Conservation (phyloP, 2,113 vertebrate genomes). For the Candoia aspera region DNA sequence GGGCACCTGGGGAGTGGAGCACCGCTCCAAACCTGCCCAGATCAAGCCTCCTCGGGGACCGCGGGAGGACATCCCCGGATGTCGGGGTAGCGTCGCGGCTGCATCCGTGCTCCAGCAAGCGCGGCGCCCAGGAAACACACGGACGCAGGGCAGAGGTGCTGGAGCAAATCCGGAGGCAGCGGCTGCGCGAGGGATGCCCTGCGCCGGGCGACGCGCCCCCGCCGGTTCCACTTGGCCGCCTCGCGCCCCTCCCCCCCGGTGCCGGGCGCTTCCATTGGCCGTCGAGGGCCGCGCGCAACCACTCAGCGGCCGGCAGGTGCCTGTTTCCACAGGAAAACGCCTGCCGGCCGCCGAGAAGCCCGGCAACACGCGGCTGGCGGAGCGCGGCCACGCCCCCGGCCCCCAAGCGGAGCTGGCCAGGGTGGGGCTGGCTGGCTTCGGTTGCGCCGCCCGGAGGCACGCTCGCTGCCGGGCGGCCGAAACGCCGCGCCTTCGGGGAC, state of each 20-base stretch:
- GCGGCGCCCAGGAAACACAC: too few relatives aligned
- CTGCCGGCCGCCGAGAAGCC: background rate
- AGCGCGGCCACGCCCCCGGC: background rate
- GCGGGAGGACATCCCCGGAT: background rate
- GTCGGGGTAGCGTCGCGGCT: background rate
- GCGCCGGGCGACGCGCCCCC: background rate
- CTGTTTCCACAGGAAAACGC: slow-evolving; percentile 9
- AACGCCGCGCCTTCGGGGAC: background rate
- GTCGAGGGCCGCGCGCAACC: background rate
- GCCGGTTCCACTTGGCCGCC: background rate
- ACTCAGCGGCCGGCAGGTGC: slow-evolving; percentile 1
- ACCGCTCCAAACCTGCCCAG: background rate
- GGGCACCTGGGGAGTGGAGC: background rate
- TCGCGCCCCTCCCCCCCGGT: too few relatives aligned
- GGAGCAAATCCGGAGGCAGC: background rate
- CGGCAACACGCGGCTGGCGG: background rate
- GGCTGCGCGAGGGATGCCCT: background rate
- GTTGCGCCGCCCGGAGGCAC: background rate
- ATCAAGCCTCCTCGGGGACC: background rate
- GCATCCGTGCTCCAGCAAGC: background rate
- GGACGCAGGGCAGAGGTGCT: too few relatives aligned
- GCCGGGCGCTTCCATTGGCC: background rate
- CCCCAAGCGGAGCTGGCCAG: background rate
- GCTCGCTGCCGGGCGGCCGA: background rate
- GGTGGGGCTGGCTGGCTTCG: too few relatives aligned